Evolutionary conservation across 92 coral and sea anemone species (phyloP).

Genomic region (Actinernus sp.): DNA sequence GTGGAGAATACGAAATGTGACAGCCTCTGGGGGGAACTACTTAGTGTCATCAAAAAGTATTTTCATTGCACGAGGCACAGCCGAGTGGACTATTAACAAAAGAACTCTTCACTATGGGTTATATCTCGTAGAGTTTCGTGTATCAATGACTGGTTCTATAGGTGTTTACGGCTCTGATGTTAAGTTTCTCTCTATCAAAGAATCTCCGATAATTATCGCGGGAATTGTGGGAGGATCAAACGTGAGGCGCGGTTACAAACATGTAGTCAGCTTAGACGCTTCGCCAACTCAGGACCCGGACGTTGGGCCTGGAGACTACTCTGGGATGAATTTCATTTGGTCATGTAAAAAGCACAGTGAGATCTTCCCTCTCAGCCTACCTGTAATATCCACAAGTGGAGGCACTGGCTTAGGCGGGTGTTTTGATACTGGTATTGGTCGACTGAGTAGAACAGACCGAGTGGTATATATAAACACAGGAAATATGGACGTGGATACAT

Average conservation of each 20-base stretch:
- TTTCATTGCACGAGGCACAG: slow-evolving; percentile 16
- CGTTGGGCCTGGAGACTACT: slow-evolving; percentile 50
- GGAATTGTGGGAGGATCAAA: slow-evolving; percentile 75
- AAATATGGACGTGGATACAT: slow-evolving; percentile 35
- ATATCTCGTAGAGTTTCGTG: slow-evolving; percentile 61
- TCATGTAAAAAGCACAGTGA: slow-evolving; percentile 67
- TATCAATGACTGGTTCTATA: slow-evolving; percentile 29
- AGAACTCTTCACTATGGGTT: slow-evolving; percentile 55
- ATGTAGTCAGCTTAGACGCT: slow-evolving; percentile 42
- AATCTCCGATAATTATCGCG: slow-evolving; percentile 51
- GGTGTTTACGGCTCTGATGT: slow-evolving; percentile 21
- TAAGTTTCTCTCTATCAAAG: slow-evolving; percentile 47
- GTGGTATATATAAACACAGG: slow-evolving; percentile 30
- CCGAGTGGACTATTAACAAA: slow-evolving; percentile 70
- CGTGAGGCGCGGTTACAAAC: slow-evolving; percentile 62
- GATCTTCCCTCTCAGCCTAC: slow-evolving; percentile 39
- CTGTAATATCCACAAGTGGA: slow-evolving; percentile 17
- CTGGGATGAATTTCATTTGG: slow-evolving; percentile 74
- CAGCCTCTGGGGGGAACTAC: background rate
- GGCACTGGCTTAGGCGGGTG: slow-evolving; percentile 72
- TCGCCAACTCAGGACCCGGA: slow-evolving; percentile 78
- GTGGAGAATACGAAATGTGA: slow-evolving; percentile 52
- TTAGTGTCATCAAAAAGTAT: background rate
- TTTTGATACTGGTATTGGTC: slow-evolving; percentile 81
- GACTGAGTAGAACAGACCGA: slow-evolving; percentile 21